Base-by-base conservation (phyloP, 1,140 invertebrate species). In the Temnothorax nylanderi region DNA sequence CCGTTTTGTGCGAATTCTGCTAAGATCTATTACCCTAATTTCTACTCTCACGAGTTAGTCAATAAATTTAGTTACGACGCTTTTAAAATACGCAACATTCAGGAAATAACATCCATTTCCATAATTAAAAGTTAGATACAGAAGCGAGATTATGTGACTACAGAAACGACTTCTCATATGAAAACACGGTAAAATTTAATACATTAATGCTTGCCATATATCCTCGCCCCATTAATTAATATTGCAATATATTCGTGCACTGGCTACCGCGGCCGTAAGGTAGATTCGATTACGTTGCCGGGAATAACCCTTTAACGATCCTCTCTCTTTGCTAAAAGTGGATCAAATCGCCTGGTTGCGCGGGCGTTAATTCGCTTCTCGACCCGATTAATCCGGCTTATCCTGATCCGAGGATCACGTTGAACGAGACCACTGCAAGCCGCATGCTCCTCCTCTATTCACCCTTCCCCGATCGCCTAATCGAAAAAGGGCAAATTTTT, bases 361-460 rank as follows among this genome's bases (percentile, higher is more conserved):
- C 69, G 69, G 47, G 69, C 56, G 69, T 84, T 84, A 84, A 84
- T 75, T 84, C n/a, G 80, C 69, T 82, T 81, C 34, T 87, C 88
- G 62, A 77, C 76, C 58, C 64, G 71, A 88, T 90, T 90, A 90
- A 88, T 88, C 65, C 21, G 87, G 54, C 58, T 90, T 86, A 78
- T 85, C 54, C 65, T 80, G 71, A 91, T 88, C 86, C 56, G 81
- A 62, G 49, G 76, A 77, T 87, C 58, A 72, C 58, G 7, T 44
- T 41, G 77, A 91, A 90, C 90, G 87, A 91, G 87, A 87, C 89
- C 90, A 87, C 89, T 90, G 87, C 69, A 87, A 88, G 87, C 87
- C 89, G 82, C 89, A 51, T 75, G 78, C 84, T 89, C 82, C 82
- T 74, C 77, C 76, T 84, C 76, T 75, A 56, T 72, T 51, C 77